These are phyloP conservation scores for Lymantria monacha DNA, from an alignment of 2,888 invertebrate genomes.

Conservation along the genomic window DNA sequence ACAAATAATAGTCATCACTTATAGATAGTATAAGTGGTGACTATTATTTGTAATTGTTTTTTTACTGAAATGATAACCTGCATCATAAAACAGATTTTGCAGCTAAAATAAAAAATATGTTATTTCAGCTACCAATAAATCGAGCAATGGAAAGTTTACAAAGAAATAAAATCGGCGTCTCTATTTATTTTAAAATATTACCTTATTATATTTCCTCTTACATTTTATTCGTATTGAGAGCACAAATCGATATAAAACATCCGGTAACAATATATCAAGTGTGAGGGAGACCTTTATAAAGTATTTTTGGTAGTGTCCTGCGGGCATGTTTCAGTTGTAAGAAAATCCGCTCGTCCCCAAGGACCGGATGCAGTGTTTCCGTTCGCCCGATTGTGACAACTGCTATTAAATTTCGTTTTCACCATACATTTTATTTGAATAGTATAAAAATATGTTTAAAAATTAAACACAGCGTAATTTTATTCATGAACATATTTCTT, in stretches of 20 bases:
- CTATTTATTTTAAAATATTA: slow-evolving; percentile 24
- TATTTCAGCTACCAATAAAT: too few species aligned
- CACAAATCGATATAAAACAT: slow-evolving; percentile 61
- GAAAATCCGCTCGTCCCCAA: slow-evolving; percentile 47
- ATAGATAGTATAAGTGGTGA: too few species aligned
- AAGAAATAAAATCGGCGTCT: not conserved
- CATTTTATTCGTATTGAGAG: slow-evolving; percentile 42
- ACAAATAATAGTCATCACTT: too few species aligned
- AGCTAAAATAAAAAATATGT: too few species aligned
- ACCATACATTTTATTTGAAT: slow-evolving; percentile 10
- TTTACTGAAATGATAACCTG: too few species aligned
- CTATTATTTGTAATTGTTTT: too few species aligned
- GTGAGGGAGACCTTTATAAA: slow-evolving; percentile 53
- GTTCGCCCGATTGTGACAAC: slow-evolving; percentile 45
- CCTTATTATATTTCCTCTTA: slow-evolving; percentile 34
- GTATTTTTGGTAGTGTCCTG: slow-evolving; percentile 60
- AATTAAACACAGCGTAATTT: not conserved
- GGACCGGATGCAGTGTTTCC: slow-evolving; percentile 61
- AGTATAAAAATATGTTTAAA: not conserved
- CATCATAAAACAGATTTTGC: too few species aligned
- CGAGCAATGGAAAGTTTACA: too few species aligned
- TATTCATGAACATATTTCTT: not conserved
- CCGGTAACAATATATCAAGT: slow-evolving; percentile 63
- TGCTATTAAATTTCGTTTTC: slow-evolving; percentile 34
- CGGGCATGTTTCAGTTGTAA: slow-evolving; percentile 54